Evolutionary conservation across 2,888 invertebrate species (phyloP), one percentile per base, ranked within the genome.

Genomic region (Mimachlamys varia): DNA sequence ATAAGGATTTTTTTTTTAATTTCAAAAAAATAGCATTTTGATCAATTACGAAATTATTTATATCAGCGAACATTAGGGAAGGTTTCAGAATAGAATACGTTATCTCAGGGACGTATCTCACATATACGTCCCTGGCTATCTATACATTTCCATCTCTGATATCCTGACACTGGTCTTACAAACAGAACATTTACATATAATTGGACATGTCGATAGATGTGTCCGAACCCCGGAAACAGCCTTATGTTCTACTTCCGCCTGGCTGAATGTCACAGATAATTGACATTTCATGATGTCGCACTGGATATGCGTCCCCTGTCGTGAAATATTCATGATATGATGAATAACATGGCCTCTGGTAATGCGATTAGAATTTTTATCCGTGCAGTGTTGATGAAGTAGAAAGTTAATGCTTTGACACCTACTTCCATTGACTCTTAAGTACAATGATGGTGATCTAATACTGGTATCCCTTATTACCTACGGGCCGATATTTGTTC

Each of bases 171-270:
- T 19, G 58, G 19, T 10, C 58, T 58, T n/a, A 58, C 58, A 4
- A 58, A 58, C 58, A 58, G 19, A 2, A 44, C 3, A 58, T 58
- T 58, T 22, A 58, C 58, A 19, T 22, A 58, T 58, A 58, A 7
- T 53, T 76, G 33, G 76, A 76, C 33, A 22, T 58, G 58, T 58
- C 58, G 19, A 22, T 58, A 58, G 76, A 76, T 27, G 76, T 76
- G 27, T 22, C 7, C 12, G 33, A 76, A 12, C 0, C 12, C 76
- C 27, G 76, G 76, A 76, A 76, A 27, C 27, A 13, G 76, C 33
- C 27, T 76, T 33, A 76, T 27, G 33, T 76, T 76, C 76, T 76
- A 76, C 76, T 76, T 76, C 76, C 76, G 76, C 76, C 33, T 33
- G 27, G 27, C 22, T 76, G 76, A 27, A 33, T 76, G 76, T 33